Percentiles rank a stretch among this genome's conserved stretches.
phyloP scores from a whole-genome alignment of 2,113 vertebrate species.

The Ageneiosus marmoratus region DNA sequence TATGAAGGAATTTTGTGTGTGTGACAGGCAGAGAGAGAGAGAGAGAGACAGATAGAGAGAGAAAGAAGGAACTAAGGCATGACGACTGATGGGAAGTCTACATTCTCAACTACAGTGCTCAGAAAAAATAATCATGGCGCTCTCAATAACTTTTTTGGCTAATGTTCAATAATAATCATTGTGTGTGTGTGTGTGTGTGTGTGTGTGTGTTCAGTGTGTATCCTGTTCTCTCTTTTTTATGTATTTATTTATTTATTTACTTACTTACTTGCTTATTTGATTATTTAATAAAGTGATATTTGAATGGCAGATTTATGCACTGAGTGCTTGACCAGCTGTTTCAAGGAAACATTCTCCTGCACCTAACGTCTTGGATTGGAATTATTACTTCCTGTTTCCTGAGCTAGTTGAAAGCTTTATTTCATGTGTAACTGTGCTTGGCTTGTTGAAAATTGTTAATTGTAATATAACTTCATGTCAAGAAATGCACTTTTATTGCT shows the following conservation, averaged over 20 bases:
- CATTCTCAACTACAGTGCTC: background rate
- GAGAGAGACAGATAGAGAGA: background rate
- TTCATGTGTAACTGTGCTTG: background rate
- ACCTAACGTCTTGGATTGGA: background rate
- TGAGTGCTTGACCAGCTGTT: background rate
- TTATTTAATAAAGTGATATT: constrained; percentile 5
- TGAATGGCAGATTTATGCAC: background rate
- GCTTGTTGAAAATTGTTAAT: background rate
- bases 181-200: constrained; percentile 28
- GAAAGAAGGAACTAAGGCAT: background rate
- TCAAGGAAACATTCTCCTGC: background rate
- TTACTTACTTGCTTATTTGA: background rate
- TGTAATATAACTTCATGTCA: background rate
- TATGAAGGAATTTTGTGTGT: constrained; percentile 6
- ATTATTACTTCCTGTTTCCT: background rate
- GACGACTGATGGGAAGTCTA: background rate
- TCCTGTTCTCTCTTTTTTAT: background rate
- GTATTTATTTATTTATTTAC: background rate
- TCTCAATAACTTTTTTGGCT: background rate
- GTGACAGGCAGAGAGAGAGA: background rate
- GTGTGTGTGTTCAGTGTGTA: background rate
- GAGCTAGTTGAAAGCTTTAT: background rate
- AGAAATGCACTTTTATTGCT: background rate
- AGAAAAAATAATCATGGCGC: background rate
- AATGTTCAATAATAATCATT: background rate